Base-by-base conservation (phyloP, 2,797 vertebrate genomes). In the Gorsachius magnificus region DNA sequence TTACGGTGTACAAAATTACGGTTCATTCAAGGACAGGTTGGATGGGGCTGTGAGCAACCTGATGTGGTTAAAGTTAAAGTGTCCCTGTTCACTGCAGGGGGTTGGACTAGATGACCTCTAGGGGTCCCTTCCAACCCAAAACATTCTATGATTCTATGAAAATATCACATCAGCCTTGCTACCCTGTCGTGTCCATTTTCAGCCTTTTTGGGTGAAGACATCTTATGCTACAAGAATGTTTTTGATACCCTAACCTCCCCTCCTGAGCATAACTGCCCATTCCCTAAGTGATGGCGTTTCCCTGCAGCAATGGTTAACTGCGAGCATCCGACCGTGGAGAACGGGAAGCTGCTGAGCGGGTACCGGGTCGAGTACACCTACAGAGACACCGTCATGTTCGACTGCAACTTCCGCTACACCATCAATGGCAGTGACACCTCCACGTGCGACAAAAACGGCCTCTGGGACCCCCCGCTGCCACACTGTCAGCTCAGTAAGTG, bases 401-500 rank as follows among this genome's bases (percentile, higher is more conserved):
- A 93, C 31, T 97, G 96, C 1, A 5, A 69, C 15, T 17, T 71
- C 4, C 95, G 50, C 89, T 72, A 88, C 72, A 3, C 41, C 87
- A 6, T 96, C 13, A 60, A 17, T 0, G 82, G 94, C 94, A 90
- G 69, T 20, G 38, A 5, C 0, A 0, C 20, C 0, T 53, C 89
- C 64, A 71, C 7, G 2, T 97, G 96, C 72, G 2, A 0, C 1
- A 61, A n/a, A 4, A 43, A 12, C 2, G 28, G 43, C 7, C 12
- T 9, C 24, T 97, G 96, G 96, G 82, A 92, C 16, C 96, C 96
- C 0, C 95, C 89, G 1, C 78, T 54, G 69, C 95, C 95, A 0
- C 38, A 5, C 22, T 97, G 96, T 8, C 90, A 90, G 63, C 95
- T 16, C 90, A 96, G 96, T 97, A 45, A 94, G 96, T 93, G 68